These are phyloP conservation scores for Dicyrtomina minuta DNA, from an alignment of 2,888 invertebrate species.

Conservation along the genomic window DNA sequence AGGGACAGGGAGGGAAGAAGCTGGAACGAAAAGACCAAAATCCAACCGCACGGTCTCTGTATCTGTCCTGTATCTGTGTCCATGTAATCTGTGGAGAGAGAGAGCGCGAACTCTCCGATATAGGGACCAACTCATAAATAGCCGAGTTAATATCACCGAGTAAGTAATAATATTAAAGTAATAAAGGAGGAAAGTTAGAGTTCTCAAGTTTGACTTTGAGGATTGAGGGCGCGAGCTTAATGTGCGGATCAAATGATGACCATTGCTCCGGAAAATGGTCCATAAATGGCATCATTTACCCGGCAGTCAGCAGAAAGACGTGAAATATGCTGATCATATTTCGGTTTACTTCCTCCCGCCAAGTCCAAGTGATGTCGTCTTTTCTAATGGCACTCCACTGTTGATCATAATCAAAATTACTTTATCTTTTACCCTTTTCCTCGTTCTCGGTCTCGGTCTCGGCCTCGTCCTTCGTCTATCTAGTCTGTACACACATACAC, in stretches of 20 bases:
- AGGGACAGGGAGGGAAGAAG: too few species aligned
- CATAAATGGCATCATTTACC: constrained; percentile 26
- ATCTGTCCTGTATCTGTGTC: too few species aligned
- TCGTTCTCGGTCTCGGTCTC: too few species aligned
- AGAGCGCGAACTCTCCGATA: too few species aligned
- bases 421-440: neutral
- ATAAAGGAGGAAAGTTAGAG: neutral
- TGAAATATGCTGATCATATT: constrained; percentile 28
- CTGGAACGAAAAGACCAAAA: too few species aligned
- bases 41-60: too few species aligned
- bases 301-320: constrained; percentile 13
- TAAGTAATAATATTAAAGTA: constrained; percentile 16
- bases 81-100: too few species aligned
- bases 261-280: constrained; percentile 27
- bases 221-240: constrained; percentile 22
- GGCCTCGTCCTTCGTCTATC: neutral
- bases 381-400: constrained; percentile 16
- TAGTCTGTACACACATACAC: neutral
- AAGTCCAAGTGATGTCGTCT: constrained; percentile 8
- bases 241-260: constrained; percentile 26
- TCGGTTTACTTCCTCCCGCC: constrained; percentile 7
- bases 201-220: constrained; percentile 16
- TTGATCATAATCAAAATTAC: constrained; percentile 25
- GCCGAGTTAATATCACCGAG: constrained; percentile 11
- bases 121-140: constrained; percentile 3